These are phyloP conservation scores for Pentalonia nigronervosa DNA, from an alignment of 1,140 invertebrate species.

Conservation along the genomic window DNA sequence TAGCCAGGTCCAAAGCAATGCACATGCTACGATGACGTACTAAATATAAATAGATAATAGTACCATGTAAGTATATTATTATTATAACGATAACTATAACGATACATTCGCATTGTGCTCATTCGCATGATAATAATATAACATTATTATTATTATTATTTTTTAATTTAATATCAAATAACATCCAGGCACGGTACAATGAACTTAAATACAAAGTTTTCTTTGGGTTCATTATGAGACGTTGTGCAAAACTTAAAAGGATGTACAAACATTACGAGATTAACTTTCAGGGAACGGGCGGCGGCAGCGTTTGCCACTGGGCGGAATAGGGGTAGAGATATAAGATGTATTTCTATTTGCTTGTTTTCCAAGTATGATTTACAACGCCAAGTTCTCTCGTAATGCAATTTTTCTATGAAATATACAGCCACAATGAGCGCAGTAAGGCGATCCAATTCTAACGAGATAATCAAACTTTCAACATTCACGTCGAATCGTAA, in stretches of 20 bases:
- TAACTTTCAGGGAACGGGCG: conserved; percentile 1
- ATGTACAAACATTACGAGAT: conserved; percentile 44
- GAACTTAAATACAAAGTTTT: background rate
- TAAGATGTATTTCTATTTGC: conserved; percentile 21
- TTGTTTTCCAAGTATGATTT: conserved; percentile 45
- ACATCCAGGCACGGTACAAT: background rate
- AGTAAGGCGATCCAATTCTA: background rate
- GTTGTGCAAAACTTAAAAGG: conserved; percentile 36
- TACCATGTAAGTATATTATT: no score
- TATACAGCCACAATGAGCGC: background rate
- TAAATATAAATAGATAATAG: background rate
- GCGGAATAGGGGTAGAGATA: background rate
- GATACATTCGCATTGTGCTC: background rate
- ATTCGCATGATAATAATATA: background rate
- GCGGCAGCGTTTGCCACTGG: background rate
- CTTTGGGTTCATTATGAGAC: background rate
- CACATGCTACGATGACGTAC: background rate
- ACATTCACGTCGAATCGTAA: background rate
- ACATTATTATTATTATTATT: background rate
- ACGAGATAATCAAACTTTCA: conserved; percentile 31
- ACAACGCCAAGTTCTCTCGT: conserved; percentile 27
- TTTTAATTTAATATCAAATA: conserved; percentile 7
- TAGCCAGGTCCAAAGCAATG: background rate
- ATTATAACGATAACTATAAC: background rate
- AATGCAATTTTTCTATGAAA: conserved; percentile 47